These are phyloP conservation scores for Oscheius onirici DNA, from an alignment of 2,888 invertebrate genomes.

Conservation along the genomic window DNA sequence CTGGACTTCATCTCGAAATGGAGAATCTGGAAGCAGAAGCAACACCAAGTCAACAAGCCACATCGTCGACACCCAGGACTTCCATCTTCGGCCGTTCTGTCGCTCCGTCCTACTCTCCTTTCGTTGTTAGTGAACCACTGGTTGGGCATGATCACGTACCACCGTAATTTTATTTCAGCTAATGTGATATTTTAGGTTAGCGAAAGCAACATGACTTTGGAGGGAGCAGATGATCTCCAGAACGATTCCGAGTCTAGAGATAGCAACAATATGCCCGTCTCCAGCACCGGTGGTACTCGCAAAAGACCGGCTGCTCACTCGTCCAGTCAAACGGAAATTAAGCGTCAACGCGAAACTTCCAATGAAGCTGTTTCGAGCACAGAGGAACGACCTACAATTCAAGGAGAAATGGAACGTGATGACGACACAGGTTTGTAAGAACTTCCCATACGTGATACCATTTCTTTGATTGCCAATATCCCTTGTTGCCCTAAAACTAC, in stretches of 20 bases:
- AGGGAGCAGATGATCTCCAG: conserved; percentile 6
- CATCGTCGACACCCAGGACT: neutral
- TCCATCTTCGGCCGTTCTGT: conserved; percentile 1
- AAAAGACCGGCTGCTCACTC: conserved; percentile 40
- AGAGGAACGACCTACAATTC: conserved; percentile 32
- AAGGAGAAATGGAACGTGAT: neutral
- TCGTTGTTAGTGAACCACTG: neutral
- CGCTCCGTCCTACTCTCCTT: neutral
- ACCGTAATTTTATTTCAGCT: neutral
- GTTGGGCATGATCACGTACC: neutral
- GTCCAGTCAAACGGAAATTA: conserved; percentile 34
- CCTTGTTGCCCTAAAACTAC: too few species aligned
- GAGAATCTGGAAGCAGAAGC: neutral
- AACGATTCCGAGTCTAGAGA: conserved; percentile 44
- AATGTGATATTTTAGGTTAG: conserved; percentile 9
- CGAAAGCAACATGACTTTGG: neutral
- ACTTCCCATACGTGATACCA: too few species aligned
- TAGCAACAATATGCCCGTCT: conserved; percentile 42
- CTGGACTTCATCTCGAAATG: conserved; percentile 9
- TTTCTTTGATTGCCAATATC: too few species aligned
- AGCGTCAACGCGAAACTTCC: conserved; percentile 47
- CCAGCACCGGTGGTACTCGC: conserved; percentile 45
- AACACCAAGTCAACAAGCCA: neutral
- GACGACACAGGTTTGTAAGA: neutral
- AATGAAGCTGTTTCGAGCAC: conserved; percentile 52